Evolutionary conservation across 1,140 invertebrate species (phyloP).

Genomic region (Drosophila cardini): DNA sequence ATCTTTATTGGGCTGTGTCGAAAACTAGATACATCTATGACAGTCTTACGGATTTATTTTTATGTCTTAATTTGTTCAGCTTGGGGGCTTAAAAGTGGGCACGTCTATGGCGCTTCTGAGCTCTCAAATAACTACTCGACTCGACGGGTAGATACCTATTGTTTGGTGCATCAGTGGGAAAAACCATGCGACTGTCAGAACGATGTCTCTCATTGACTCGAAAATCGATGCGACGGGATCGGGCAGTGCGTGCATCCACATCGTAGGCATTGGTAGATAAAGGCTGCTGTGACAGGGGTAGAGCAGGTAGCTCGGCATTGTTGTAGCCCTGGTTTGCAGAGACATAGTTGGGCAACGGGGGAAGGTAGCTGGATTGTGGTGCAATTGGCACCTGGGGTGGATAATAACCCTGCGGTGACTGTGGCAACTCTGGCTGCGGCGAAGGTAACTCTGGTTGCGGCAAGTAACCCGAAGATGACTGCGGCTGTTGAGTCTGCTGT

Average conservation of each 20-base stretch:
- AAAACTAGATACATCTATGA: constrained; percentile 49
- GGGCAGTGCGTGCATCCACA: constrained; percentile 52
- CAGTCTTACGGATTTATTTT: constrained; percentile 68
- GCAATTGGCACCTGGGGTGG: background rate
- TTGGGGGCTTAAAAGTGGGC: constrained; percentile 17
- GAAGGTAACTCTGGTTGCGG: background rate
- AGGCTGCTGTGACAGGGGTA: constrained; percentile 62
- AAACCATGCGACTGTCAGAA: constrained; percentile 56
- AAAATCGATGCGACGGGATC: constrained; percentile 49
- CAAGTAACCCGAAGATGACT: background rate
- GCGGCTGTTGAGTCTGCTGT: background rate
- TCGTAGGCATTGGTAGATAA: constrained; percentile 34
- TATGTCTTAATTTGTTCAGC: constrained; percentile 61
- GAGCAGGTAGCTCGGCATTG: constrained; percentile 48
- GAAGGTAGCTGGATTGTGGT: constrained; percentile 45
- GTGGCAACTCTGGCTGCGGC: constrained; percentile 6
- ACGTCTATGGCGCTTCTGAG: constrained; percentile 43
- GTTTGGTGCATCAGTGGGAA: constrained; percentile 42
- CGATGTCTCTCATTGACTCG: constrained; percentile 58
- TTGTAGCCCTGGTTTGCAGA: constrained; percentile 44
- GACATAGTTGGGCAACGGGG: constrained; percentile 51
- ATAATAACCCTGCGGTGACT: background rate
- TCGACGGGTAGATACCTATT: constrained; percentile 22
- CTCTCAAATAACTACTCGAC: constrained; percentile 32
- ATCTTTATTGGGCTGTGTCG: constrained; percentile 54